Evolutionary conservation across 2,888 invertebrate species (phyloP).

Genomic region (Tipula unca): DNA sequence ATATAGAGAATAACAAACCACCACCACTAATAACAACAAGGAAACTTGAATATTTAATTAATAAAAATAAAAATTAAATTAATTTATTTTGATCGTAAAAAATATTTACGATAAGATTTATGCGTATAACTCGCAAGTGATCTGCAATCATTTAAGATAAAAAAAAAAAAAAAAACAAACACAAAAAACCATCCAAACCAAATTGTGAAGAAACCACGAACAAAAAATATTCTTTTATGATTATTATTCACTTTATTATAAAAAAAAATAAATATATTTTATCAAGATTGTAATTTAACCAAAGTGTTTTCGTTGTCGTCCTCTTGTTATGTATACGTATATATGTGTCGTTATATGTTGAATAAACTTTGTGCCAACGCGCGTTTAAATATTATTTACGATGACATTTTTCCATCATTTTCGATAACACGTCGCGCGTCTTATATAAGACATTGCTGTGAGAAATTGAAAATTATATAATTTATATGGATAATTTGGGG

Average conservation of each 20-base stretch:
- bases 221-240: background rate
- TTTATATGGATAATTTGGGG: too few species aligned
- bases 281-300: slow-evolving; percentile 8
- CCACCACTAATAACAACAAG: too few species aligned
- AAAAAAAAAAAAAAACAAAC: too few species aligned
- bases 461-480: too few species aligned
- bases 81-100: background rate
- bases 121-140: background rate
- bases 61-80: slow-evolving; percentile 14
- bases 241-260: slow-evolving; percentile 14
- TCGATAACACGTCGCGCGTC: background rate
- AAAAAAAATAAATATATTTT: too few species aligned
- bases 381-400: background rate
- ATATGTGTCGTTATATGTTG: background rate
- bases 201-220: background rate
- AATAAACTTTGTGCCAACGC: background rate
- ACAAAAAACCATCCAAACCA: too few species aligned
- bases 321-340: background rate
- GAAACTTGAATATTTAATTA: background rate
- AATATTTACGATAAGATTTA: background rate
- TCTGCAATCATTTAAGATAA: background rate
- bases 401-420: background rate
- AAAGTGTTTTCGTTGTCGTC: background rate
- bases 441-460: background rate
- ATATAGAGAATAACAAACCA: too few species aligned